A percentile compares a stretch with the other conserved stretches of the same genome.
Evolutionary conservation across 53 echinoderm and acorn worm genomes (phyloP).

Genomic region (Mesocentrotus franciscanus): DNA sequence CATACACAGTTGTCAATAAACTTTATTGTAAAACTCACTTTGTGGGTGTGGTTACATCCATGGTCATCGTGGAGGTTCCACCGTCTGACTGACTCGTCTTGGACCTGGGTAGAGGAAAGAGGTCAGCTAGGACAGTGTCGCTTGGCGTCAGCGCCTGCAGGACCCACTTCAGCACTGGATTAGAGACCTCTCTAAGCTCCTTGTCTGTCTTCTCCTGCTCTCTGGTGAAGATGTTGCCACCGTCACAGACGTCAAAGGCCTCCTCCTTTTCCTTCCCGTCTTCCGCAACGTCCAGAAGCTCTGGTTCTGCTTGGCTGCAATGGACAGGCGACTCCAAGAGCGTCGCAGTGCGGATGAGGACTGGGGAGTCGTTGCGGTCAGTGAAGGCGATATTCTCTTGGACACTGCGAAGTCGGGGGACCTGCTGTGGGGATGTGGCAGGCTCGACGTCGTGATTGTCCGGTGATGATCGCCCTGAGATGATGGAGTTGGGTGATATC

Average conservation of each 20-base stretch:
- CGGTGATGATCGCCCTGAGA: constrained; percentile 58
- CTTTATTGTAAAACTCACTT: constrained; percentile 22
- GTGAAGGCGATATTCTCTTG: constrained; percentile 44
- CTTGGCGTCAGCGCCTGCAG: constrained; percentile 70
- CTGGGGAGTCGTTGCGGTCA: background rate
- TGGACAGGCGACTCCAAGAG: background rate
- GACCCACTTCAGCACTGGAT: constrained; percentile 78
- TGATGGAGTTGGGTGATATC: constrained; percentile 54
- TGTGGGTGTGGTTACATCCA: constrained; percentile 56
- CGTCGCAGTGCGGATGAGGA: background rate
- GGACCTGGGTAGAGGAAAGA: constrained; percentile 60
- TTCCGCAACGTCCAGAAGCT: background rate
- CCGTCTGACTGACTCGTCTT: background rate
- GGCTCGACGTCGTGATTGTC: constrained; percentile 39
- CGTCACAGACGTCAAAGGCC: background rate
- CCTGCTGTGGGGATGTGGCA: constrained; percentile 50
- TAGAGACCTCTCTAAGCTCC: constrained; percentile 62
- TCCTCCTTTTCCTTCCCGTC: constrained; percentile 32
- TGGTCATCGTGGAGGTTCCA: constrained; percentile 51
- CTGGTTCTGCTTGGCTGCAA: constrained; percentile 16
- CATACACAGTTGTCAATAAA: too few relatives aligned
- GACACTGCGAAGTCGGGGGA: constrained; percentile 42
- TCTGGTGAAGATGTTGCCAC: constrained; percentile 40
- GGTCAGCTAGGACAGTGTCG: constrained; percentile 26
- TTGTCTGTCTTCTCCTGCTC: constrained; percentile 46